phyloP scores from a whole-genome alignment of 1,140 invertebrate species.

The Zaprionus capensis region DNA sequence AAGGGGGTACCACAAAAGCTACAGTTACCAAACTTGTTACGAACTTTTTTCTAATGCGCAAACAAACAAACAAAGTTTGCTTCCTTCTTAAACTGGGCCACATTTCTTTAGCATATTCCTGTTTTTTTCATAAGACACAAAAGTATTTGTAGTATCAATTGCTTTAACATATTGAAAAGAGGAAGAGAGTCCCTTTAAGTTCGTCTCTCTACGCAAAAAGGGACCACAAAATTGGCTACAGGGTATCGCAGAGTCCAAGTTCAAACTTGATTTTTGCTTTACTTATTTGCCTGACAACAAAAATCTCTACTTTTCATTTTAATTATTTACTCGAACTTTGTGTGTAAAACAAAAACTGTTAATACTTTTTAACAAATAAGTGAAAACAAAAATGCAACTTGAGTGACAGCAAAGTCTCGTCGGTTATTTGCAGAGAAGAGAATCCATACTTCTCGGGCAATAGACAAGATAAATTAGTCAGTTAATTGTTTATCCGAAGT shows the following conservation, averaged over 20 bases:
- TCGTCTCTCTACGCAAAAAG: neutral
- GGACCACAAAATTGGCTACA: neutral
- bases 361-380: neutral
- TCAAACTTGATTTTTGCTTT: neutral
- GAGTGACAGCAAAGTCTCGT: neutral
- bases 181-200: neutral
- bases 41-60: slow-evolving; percentile 16
- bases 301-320: neutral
- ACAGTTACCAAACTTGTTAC: slow-evolving; percentile 11
- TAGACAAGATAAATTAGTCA: neutral
- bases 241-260: neutral
- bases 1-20: neutral
- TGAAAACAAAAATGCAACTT: neutral
- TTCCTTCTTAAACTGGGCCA: neutral
- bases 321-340: neutral
- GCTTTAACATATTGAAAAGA: neutral
- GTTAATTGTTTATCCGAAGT: neutral
- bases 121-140: neutral
- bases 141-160: neutral
- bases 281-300: neutral
- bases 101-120: neutral
- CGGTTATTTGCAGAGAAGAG: neutral
- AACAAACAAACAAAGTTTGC: slow-evolving; percentile 1
- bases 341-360: neutral
- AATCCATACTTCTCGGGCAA: neutral